phyloP scores from a whole-genome alignment of 2,797 vertebrate species.

The Chrysocyon brachyurus region DNA sequence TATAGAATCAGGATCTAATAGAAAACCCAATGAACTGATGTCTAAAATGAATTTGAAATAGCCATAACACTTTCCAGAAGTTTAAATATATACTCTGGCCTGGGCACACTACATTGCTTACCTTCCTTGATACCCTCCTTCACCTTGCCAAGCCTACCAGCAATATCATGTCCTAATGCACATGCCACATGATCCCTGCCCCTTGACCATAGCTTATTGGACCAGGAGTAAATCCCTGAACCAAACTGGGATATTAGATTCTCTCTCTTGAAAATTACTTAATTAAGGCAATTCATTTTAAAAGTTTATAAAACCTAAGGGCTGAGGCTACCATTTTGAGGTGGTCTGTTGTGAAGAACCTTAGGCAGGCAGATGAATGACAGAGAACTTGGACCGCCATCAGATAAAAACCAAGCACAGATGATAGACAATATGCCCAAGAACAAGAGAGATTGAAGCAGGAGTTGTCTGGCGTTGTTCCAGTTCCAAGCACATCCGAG shows the following conservation, averaged over 20 bases:
- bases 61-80: background rate
- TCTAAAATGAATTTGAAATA: background rate
- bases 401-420: conserved; percentile 3
- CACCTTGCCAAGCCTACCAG: background rate
- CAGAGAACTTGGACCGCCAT: background rate
- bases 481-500: background rate
- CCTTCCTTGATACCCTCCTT: background rate
- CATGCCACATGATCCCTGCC: background rate
- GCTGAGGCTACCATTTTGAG: background rate
- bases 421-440: background rate
- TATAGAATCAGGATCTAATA: background rate
- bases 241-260: background rate
- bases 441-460: background rate
- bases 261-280: background rate
- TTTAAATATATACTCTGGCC: background rate
- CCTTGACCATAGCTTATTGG: background rate
- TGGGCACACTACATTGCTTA: background rate
- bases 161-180: background rate
- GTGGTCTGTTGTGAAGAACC: background rate
- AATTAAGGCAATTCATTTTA: background rate
- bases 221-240: background rate
- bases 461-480: background rate
- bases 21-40: background rate
- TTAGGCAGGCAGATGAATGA: background rate
- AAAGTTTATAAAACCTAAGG: background rate